Conservation (phyloP, 2,888 invertebrate species). For the Pterobdella sp. region DNA sequence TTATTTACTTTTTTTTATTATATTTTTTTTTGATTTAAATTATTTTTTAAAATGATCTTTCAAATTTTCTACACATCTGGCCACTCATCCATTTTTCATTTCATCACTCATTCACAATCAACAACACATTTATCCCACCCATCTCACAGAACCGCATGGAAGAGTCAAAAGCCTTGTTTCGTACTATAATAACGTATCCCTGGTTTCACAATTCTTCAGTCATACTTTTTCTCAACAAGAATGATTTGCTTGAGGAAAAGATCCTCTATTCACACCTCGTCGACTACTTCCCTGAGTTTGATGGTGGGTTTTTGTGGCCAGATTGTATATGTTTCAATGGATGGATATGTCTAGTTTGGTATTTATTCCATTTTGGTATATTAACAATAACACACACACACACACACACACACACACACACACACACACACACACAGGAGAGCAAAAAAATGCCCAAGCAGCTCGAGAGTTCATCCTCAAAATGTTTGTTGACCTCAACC, state of each 20-base stretch:
- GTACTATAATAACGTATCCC: constrained; percentile 99
- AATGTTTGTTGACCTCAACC: constrained; percentile 99
- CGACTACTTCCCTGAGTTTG: constrained; percentile 99
- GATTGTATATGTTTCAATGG: not conserved
- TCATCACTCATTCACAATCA: not conserved
- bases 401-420: too few species aligned
- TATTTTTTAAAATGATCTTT: not conserved
- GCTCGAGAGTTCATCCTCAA: constrained; percentile 99
- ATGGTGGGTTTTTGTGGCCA: constrained; percentile 63
- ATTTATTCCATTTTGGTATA: too few species aligned
- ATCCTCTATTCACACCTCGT: constrained; percentile 99
- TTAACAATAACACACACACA: too few species aligned
- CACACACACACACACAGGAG: constrained; percentile 47
- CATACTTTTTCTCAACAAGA: constrained; percentile 99
- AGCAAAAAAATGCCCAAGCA: constrained; percentile 61
- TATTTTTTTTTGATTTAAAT: not conserved
- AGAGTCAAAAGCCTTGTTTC: constrained; percentile 99
- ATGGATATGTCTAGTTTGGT: not conserved
- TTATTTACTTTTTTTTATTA: not conserved
- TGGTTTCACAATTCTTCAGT: constrained; percentile 99
- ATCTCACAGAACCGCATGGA: constrained; percentile 94
- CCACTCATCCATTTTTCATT: not conserved
- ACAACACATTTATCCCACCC: constrained; percentile 13
- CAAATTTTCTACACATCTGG: not conserved
- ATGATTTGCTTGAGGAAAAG: constrained; percentile 97